Percentiles rank a stretch among this genome's conserved stretches.
Conservation (phyloP, 2,797 vertebrate species). For the Cirrhinus molitorella region DNA sequence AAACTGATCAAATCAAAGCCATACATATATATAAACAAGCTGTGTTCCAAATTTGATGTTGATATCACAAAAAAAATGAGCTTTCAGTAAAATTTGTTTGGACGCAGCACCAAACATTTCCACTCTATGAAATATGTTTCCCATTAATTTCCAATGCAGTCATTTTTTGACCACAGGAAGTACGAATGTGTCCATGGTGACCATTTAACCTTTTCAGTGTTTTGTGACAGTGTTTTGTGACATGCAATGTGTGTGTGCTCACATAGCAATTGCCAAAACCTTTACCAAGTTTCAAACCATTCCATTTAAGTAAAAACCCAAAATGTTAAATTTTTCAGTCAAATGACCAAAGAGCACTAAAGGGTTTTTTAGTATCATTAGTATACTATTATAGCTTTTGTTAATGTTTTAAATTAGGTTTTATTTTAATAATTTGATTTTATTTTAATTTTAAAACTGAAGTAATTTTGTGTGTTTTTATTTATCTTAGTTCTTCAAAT, state of each 20-base stretch:
- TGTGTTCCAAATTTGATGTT: background rate
- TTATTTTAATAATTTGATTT: background rate
- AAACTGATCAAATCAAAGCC: background rate
- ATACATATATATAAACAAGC: background rate
- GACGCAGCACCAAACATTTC: background rate
- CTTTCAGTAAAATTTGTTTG: background rate
- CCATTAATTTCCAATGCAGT: background rate
- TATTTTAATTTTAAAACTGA: background rate
- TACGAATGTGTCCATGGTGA: background rate
- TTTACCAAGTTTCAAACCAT: background rate
- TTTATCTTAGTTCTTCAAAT: background rate
- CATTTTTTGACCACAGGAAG: background rate
- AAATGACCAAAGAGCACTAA: background rate
- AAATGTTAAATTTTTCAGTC: background rate
- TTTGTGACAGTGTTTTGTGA: too few relatives aligned
- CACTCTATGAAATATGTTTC: background rate
- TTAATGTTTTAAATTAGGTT: background rate
- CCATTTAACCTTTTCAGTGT: background rate
- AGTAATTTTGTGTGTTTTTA: background rate
- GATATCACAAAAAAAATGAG: background rate
- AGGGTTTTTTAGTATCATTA: background rate
- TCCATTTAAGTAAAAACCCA: too few relatives aligned
- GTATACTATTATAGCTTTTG: background rate
- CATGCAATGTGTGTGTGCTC: background rate
- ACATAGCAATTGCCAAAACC: background rate